Evolutionary conservation across 2,797 vertebrate species (phyloP).

Genomic region (Spheniscus humboldti): DNA sequence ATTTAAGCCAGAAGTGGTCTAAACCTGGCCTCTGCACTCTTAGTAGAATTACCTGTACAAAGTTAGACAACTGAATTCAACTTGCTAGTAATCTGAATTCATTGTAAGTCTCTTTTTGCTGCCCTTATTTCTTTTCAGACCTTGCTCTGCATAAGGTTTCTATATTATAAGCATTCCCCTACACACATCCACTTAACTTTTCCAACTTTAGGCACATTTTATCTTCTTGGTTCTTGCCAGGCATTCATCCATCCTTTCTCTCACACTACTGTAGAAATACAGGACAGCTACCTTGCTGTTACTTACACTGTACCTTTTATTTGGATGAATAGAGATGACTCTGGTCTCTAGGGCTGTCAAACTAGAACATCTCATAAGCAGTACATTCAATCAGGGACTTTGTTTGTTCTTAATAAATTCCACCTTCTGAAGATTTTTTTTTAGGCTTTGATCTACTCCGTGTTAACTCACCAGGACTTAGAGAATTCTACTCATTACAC

Average conservation of each 20-base stretch:
- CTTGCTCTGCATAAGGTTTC: neutral
- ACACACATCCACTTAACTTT: neutral
- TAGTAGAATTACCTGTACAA: neutral
- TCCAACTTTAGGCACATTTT: neutral
- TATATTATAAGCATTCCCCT: neutral
- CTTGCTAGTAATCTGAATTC: neutral
- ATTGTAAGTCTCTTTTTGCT: neutral
- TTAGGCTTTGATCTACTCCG: conserved; percentile 28
- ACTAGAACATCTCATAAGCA: conserved; percentile 22
- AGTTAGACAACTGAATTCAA: neutral
- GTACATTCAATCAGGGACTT: conserved; percentile 22
- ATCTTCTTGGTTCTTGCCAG: neutral
- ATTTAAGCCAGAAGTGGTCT: neutral
- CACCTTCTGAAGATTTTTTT: conserved; percentile 6
- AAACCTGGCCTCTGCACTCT: neutral
- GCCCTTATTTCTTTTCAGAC: neutral
- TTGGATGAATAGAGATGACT: neutral
- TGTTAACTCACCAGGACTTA: conserved; percentile 24
- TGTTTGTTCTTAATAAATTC: conserved; percentile 53
- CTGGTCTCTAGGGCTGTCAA: neutral
- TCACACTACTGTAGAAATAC: neutral
- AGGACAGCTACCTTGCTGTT: neutral
- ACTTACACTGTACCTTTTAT: neutral
- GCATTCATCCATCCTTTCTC: neutral
- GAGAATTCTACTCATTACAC: conserved; percentile 13